phyloP scores from a whole-genome alignment of 1,140 invertebrate species.

The Magallana ariakensis region DNA sequence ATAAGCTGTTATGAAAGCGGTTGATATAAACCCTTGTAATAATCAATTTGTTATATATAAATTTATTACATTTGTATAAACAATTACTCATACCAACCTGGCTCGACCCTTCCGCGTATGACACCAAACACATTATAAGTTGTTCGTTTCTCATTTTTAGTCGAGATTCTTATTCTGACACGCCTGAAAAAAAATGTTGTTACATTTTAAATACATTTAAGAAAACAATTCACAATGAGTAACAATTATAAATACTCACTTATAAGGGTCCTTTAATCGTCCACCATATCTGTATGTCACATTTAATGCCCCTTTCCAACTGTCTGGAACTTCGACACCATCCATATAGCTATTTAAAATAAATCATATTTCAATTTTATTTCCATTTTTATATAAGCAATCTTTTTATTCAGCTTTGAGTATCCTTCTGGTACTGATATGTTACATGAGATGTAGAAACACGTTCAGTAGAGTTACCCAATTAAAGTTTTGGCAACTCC shows the following conservation, averaged over 20 bases:
- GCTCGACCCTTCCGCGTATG: slow-evolving; percentile 80
- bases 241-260: neutral
- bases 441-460: neutral
- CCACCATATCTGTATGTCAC: slow-evolving; percentile 80
- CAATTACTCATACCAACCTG: slow-evolving; percentile 70
- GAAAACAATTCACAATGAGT: neutral
- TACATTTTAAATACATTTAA: neutral
- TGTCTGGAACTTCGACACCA: slow-evolving; percentile 71
- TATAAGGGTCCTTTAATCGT: slow-evolving; percentile 44
- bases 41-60: no score
- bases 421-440: no score
- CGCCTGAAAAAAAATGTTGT: slow-evolving; percentile 50
- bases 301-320: slow-evolving; percentile 79
- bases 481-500: slow-evolving; percentile 65
- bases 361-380: neutral
- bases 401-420: no score
- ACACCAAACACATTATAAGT: slow-evolving; percentile 81
- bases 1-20: no score
- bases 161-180: slow-evolving; percentile 67
- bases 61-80: neutral
- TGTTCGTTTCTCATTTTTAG: slow-evolving; percentile 60
- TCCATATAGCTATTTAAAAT: slow-evolving; percentile 57
- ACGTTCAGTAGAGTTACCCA: neutral
- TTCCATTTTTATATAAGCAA: neutral
- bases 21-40: no score